phyloP scores from a whole-genome alignment of 2,113 vertebrate genomes.

The Bujurquina vittata region DNA sequence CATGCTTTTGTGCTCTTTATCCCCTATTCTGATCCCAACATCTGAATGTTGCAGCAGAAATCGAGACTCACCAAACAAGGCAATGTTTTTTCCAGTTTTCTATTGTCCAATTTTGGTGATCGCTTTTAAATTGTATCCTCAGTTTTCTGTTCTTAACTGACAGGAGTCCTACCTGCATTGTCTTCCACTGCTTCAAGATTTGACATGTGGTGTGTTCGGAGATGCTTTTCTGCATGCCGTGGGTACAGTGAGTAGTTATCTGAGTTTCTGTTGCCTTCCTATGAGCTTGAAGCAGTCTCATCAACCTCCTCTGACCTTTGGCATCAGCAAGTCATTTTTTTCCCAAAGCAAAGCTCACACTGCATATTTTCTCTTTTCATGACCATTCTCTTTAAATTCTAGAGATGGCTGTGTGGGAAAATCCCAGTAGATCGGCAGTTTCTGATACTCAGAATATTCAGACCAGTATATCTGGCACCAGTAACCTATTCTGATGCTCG shows the following conservation, averaged over 20 bases:
- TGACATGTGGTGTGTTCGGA: background rate
- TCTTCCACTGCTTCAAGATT: background rate
- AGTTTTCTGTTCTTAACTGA: background rate
- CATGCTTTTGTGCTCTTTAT: background rate
- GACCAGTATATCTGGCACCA: background rate
- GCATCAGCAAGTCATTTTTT: background rate
- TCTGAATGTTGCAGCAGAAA: background rate
- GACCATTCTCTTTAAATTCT: background rate
- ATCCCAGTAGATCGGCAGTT: background rate
- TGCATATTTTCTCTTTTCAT: background rate
- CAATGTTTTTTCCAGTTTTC: background rate
- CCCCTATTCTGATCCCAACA: background rate
- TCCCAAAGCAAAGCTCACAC: background rate
- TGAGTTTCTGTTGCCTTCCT: background rate
- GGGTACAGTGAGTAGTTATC: background rate
- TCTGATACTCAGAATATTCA: background rate
- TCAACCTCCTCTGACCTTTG: background rate
- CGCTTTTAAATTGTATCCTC: background rate
- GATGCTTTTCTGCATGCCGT: background rate
- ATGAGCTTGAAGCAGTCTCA: background rate
- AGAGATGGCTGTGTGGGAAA: background rate
- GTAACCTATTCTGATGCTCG: background rate
- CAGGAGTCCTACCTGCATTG: background rate
- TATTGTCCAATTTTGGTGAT: background rate
- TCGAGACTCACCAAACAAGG: background rate